These are phyloP conservation scores for Acanthaster planci DNA, from an alignment of 35 echinoderm and acorn worm species.

Conservation along the genomic window DNA sequence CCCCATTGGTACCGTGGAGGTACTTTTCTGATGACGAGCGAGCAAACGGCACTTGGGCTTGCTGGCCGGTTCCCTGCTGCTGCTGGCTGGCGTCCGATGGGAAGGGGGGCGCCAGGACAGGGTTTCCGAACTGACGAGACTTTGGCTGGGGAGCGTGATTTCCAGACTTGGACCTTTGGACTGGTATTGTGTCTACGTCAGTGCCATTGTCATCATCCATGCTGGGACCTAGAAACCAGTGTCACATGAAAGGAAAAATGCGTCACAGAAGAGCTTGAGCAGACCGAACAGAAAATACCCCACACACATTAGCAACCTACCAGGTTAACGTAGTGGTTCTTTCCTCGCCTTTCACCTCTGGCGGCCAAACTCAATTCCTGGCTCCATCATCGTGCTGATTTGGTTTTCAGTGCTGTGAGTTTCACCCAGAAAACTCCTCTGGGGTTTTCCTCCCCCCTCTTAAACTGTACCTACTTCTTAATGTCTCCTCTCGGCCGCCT, in stretches of 20 bases:
- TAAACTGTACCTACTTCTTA: too few relatives aligned
- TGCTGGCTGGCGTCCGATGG: neutral
- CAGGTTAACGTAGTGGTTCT: too few relatives aligned
- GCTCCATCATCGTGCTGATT: too few relatives aligned
- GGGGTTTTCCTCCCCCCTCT: too few relatives aligned
- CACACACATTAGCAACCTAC: too few relatives aligned
- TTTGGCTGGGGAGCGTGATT: neutral
- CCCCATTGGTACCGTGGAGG: neutral
- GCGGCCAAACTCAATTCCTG: too few relatives aligned
- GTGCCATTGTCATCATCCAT: neutral
- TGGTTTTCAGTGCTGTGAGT: too few relatives aligned
- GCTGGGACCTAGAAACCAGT: slow-evolving; percentile 8
- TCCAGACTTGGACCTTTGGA: neutral
- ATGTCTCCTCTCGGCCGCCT: too few relatives aligned
- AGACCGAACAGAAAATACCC: too few relatives aligned
- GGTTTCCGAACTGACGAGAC: neutral
- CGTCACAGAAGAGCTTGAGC: too few relatives aligned
- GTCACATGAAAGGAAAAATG: neutral
- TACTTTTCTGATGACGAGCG: neutral
- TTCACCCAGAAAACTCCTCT: too few relatives aligned
- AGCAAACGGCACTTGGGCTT: neutral
- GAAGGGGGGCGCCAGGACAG: neutral
- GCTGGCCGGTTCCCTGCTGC: neutral
- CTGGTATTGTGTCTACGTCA: neutral
- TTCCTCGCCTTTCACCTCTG: too few relatives aligned